These are phyloP conservation scores for Neosilurus hyrtlii DNA, from an alignment of 2,797 vertebrate genomes.

Conservation along the genomic window DNA sequence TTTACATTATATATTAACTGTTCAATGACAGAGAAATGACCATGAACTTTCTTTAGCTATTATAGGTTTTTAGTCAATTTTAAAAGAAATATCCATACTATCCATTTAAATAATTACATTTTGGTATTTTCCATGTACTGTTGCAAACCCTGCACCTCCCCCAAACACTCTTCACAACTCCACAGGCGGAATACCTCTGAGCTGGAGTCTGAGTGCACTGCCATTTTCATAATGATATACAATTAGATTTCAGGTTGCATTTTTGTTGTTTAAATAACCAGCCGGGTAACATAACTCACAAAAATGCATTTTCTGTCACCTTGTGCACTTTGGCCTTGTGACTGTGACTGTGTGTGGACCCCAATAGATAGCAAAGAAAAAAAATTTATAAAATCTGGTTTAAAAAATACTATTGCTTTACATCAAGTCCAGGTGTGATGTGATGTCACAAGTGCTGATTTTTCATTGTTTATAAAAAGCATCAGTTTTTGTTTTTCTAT, in stretches of 20 bases:
- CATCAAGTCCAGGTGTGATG: neutral
- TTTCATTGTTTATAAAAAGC: neutral
- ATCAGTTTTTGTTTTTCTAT: neutral
- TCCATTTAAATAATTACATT: neutral
- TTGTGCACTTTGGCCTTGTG: neutral
- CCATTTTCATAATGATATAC: slow-evolving; percentile 8
- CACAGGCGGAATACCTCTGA: slow-evolving; percentile 2
- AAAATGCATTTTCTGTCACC: neutral
- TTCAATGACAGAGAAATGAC: neutral
- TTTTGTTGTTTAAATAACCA: neutral
- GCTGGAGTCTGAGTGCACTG: neutral
- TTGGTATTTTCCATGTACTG: neutral
- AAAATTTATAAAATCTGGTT: neutral
- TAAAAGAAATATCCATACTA: neutral
- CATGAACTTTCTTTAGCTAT: too few relatives aligned
- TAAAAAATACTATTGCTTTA: neutral
- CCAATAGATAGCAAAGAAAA: neutral
- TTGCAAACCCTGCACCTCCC: too few relatives aligned
- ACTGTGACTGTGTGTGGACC: neutral
- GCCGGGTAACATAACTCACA: neutral
- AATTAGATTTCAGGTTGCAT: neutral
- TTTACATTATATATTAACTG: neutral
- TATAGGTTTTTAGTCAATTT: too few relatives aligned
- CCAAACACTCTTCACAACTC: neutral
- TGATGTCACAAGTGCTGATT: neutral